Evolutionary conservation across 92 coral and sea anemone species (phyloP), one percentile per base, ranked within the genome.

Genomic region (Parazoanthus darwini): DNA sequence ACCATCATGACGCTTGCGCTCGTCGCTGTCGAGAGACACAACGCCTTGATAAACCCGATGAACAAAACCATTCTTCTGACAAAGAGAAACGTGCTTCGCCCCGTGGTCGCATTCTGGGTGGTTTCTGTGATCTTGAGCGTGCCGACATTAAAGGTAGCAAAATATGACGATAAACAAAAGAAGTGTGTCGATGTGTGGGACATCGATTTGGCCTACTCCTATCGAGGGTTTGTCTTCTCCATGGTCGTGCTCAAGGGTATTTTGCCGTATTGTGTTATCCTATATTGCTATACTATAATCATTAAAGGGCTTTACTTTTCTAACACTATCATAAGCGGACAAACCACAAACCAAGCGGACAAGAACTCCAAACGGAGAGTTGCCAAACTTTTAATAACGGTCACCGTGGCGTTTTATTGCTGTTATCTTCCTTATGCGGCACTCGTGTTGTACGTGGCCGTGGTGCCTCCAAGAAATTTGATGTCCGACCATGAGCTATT

Each of bases 301-400:
- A 22, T 76, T 18, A 76, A 37, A 36, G 79, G 79, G 23, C 79
- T 76, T 16, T 76, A 76, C 35, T 76, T 76, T 76, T 76, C 79
- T 76, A 76, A 76, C 10, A 76, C 79, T 76, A 76, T 48, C 51
- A 48, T 76, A 37, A 16, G 79, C 46, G 51, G 79, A 16, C 79
- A 76, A 38, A 16, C 15, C 51, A 20, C 20, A 7, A 76, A 2
- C 29, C 48, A 76, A 25, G 79, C 43, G 46, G 79, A 76, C 54
- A 76, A 39, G 51, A 76, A 76, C 25, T 22, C 29, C 13, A 76
- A 76, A 37, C 50, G 79, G 15, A 76, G 38, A 43, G 15, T 76
- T 76, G 79, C 79, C 35, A 38, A 76, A 22, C 79, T 76, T 37
- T 76, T 39, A 38, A 36, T 76, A 76, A 76, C 50, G 3, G 79